These are phyloP conservation scores for Platyscapa corneri DNA, from an alignment of 1,140 invertebrate species.

Conservation along the genomic window DNA sequence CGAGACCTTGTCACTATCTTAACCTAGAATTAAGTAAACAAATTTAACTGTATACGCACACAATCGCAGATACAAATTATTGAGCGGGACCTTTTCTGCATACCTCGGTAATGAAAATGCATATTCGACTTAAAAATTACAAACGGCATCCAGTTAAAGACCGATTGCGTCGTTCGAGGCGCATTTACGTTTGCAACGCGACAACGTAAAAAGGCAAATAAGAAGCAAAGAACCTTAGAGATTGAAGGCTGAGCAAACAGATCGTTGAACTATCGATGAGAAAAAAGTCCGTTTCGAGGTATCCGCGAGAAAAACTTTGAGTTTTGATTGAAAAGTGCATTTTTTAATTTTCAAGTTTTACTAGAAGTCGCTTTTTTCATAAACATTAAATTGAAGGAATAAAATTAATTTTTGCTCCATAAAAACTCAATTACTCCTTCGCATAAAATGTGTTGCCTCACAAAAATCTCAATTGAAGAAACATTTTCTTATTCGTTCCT, in stretches of 20 bases:
- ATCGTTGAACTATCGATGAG: too few species aligned
- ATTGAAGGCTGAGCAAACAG: neutral
- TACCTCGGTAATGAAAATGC: neutral
- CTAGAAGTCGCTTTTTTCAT: too few species aligned
- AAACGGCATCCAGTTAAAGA: neutral
- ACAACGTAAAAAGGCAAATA: neutral
- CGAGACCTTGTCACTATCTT: neutral
- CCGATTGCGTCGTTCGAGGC: constrained; percentile 44
- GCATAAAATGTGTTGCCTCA: too few species aligned
- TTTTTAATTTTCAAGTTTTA: too few species aligned
- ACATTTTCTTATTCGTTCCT: too few species aligned
- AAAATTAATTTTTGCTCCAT: too few species aligned
- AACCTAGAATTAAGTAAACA: neutral
- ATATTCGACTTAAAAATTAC: neutral
- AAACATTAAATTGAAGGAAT: too few species aligned
- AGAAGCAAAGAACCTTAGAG: neutral
- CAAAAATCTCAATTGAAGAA: too few species aligned
- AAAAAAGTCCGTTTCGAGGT: too few species aligned
- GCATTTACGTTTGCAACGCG: neutral
- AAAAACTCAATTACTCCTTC: too few species aligned
- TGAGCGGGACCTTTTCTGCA: neutral
- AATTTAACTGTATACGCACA: neutral
- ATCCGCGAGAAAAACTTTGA: too few species aligned
- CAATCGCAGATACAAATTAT: neutral
- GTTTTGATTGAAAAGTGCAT: too few species aligned